Evolutionary conservation across 2,888 invertebrate genomes (phyloP).

Genomic region (Mechanitis mazaeus): DNA sequence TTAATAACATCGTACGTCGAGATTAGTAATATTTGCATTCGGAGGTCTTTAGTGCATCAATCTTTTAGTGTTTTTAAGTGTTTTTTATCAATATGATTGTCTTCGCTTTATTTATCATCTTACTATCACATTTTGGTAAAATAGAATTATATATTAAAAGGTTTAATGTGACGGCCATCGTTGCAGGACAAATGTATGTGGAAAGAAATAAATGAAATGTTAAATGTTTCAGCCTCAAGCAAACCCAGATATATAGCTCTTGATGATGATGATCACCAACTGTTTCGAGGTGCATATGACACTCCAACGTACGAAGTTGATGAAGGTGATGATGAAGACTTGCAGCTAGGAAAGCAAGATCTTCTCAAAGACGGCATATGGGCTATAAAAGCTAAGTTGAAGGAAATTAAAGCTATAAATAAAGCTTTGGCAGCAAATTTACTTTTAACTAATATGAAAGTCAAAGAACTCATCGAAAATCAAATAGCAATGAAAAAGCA

Average conservation of each 20-base stretch:
- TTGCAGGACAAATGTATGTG: neutral
- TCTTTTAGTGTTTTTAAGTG: slow-evolving; percentile 2
- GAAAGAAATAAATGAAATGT: neutral
- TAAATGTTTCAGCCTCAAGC: slow-evolving; percentile 38
- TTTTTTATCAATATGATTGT: slow-evolving; percentile 30
- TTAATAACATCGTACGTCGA: neutral
- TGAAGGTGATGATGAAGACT: slow-evolving; percentile 43
- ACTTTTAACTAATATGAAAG: slow-evolving; percentile 54
- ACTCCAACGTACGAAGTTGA: slow-evolving; percentile 55
- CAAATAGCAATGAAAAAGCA: slow-evolving; percentile 44
- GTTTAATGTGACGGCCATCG: neutral
- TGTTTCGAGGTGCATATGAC: slow-evolving; percentile 63
- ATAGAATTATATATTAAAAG: too few relatives aligned
- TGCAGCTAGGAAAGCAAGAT: slow-evolving; percentile 54
- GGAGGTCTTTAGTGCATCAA: neutral
- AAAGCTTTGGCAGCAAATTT: slow-evolving; percentile 62
- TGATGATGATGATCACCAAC: slow-evolving; percentile 59
- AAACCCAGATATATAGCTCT: slow-evolving; percentile 53
- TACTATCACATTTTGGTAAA: slow-evolving; percentile 39
- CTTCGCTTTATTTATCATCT: slow-evolving; percentile 32
- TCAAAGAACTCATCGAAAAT: slow-evolving; percentile 54
- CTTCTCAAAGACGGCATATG: slow-evolving; percentile 62
- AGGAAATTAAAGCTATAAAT: slow-evolving; percentile 60
- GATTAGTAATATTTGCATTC: neutral
- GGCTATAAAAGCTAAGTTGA: slow-evolving; percentile 61